Base-by-base conservation (phyloP, 92 coral and sea anemone genomes). In the Porites evermanni region DNA sequence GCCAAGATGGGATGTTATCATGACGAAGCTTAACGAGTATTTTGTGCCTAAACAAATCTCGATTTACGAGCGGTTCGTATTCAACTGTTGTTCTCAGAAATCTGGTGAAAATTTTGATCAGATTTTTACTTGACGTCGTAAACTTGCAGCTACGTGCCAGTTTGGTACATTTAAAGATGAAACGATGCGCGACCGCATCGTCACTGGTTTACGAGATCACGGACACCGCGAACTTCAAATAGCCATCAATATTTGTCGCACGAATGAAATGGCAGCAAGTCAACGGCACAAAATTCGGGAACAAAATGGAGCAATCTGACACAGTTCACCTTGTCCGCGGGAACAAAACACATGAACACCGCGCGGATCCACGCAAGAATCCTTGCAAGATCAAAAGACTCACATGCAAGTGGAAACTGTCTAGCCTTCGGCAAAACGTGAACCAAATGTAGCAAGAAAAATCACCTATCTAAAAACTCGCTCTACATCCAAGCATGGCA, bases 91-190 rank as follows among this genome's bases (percentile, higher is more conserved):
- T 32, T 38, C 69, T 1, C 90, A 87, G 80, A 83, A 84, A 61
- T 51, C 83, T 18, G 84, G 75, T 53, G 91, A 92, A 64, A 86
- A 52, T 38, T 85, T 92, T 23, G 88, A 92, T 71, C 92, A 77
- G 7, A 85, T 65, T 47, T 66, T 92, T 26, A 85, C 73, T 73
- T 59, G 82, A 11, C 90, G 87, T 19, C 65, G 91, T 73, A 87
- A 87, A 72, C 79, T 60, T 64, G 88, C 82, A 8, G 89, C 91
- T 14, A 93, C 95, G 79, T n/a, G n/a, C n/a, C n/a, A n/a, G n/a
- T n/a, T n/a, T n/a, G n/a, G n/a, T n/a, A n/a, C n/a, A n/a, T n/a
- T 89, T 26, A 86, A 84, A 53, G 74, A 71, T 18, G 89, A 89
- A 69, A 90, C 85, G 89, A 50, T 85, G 1, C 79, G 87, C 16